phyloP scores from a whole-genome alignment of 2,888 invertebrate genomes.

The Xiphydria camelus region DNA sequence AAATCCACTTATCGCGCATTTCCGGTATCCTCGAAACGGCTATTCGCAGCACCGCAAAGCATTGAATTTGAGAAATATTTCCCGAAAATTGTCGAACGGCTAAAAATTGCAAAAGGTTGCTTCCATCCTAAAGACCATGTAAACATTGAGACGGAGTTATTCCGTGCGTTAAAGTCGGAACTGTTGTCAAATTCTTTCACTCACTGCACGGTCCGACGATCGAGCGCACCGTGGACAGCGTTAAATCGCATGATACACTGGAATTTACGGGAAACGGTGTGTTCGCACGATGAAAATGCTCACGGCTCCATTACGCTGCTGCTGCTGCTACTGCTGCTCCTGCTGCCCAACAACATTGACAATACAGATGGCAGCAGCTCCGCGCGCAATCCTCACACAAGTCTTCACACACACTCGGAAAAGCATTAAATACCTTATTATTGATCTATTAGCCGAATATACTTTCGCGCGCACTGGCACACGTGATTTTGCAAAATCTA shows the following conservation, averaged over 20 bases:
- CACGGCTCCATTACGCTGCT: slow-evolving; percentile 56
- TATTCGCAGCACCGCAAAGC: no score
- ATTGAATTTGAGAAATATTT: no score
- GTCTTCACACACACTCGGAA: slow-evolving; percentile 28
- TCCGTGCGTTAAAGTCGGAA: slow-evolving; percentile 20
- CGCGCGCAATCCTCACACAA: slow-evolving; percentile 44
- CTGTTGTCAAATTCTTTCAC: slow-evolving; percentile 17
- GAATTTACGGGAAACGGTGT: slow-evolving; percentile 23
- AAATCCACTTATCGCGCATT: no score
- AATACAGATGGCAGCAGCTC: slow-evolving; percentile 77
- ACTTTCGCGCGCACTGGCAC: slow-evolving; percentile 45
- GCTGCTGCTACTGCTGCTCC: slow-evolving; percentile 28
- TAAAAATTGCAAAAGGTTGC: slow-evolving; percentile 33
- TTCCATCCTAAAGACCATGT: slow-evolving; percentile 41
- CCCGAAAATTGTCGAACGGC: slow-evolving; percentile 14
- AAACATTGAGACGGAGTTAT: slow-evolving; percentile 45
- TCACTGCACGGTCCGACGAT: slow-evolving; percentile 33
- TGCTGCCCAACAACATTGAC: slow-evolving; percentile 73
- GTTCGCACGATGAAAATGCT: slow-evolving; percentile 50
- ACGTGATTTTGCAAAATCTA: slow-evolving; percentile 34
- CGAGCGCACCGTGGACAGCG: slow-evolving; percentile 28
- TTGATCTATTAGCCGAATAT: slow-evolving; percentile 54
- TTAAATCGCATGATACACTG: slow-evolving; percentile 29
- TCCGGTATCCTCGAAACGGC: no score
- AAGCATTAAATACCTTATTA: slow-evolving; percentile 56